phyloP scores from a whole-genome alignment of 1,140 invertebrate genomes.

The Oncopodura yosiiana region DNA sequence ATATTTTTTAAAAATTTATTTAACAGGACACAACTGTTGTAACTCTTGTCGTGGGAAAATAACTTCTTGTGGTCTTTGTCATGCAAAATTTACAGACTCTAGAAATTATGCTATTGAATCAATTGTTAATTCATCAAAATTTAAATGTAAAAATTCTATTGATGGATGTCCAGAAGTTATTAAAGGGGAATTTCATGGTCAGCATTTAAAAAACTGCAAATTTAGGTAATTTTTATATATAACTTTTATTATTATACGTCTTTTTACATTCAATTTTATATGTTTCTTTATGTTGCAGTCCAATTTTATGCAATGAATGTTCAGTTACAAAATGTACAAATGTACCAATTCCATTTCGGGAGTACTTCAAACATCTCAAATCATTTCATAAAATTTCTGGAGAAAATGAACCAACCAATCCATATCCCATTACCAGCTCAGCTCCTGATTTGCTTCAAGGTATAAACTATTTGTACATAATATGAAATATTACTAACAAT shows the following conservation, averaged over 20 bases:
- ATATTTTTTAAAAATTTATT: too few relatives aligned
- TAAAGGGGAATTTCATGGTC: neutral
- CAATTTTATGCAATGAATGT: neutral
- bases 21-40: slow-evolving; percentile 9
- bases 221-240: neutral
- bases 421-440: slow-evolving; percentile 6
- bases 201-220: neutral
- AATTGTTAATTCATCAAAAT: neutral
- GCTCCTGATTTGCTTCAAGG: slow-evolving; percentile 8
- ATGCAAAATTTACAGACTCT: neutral
- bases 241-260: too few relatives aligned
- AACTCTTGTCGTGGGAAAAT: neutral
- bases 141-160: neutral
- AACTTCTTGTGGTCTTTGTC: neutral
- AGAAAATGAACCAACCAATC: neutral
- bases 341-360: neutral
- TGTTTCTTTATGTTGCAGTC: neutral
- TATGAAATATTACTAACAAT: neutral
- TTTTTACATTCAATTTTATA: too few relatives aligned
- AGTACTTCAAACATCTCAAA: slow-evolving; percentile 5
- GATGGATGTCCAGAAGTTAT: slow-evolving; percentile 4
- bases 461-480: neutral
- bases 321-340: neutral
- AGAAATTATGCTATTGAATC: slow-evolving; percentile 7
- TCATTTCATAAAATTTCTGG: slow-evolving; percentile 1